Evolutionary conservation across 2,888 invertebrate genomes (phyloP).

Genomic region (Clepsis dumicolana): DNA sequence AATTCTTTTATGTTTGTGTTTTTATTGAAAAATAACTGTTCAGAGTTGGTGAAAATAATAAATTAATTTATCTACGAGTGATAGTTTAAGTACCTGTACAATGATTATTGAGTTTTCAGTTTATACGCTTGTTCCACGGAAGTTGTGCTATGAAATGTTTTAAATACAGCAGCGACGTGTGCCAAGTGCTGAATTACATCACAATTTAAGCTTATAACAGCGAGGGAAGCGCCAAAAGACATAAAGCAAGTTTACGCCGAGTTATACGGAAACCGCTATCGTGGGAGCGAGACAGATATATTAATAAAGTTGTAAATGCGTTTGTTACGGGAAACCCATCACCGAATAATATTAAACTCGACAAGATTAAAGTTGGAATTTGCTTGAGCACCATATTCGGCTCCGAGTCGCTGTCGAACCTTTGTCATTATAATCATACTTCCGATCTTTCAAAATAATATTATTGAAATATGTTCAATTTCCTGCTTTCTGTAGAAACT

Average conservation of each 20-base stretch:
- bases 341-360: constrained; percentile 56
- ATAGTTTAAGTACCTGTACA: background rate
- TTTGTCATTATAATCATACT: constrained; percentile 85
- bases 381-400: constrained; percentile 57
- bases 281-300: constrained; percentile 62
- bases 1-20: background rate
- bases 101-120: background rate
- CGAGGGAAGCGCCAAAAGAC: constrained; percentile 59
- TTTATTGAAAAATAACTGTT: background rate
- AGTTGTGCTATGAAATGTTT: constrained; percentile 31
- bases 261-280: constrained; percentile 59
- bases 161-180: constrained; percentile 47
- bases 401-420: constrained; percentile 79
- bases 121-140: constrained; percentile 7
- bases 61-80: too few species aligned
- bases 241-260: constrained; percentile 57
- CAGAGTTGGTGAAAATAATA: background rate
- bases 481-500: constrained; percentile 73
- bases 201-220: constrained; percentile 60
- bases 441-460: constrained; percentile 84
- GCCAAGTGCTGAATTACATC: constrained; percentile 50
- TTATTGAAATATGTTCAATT: constrained; percentile 86
- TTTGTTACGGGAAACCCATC: constrained; percentile 58
- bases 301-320: constrained; percentile 71
- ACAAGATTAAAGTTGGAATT: constrained; percentile 66